Evolutionary conservation across 1,140 invertebrate genomes (phyloP).

Genomic region (Paramacrobiotus metropolitanus): DNA sequence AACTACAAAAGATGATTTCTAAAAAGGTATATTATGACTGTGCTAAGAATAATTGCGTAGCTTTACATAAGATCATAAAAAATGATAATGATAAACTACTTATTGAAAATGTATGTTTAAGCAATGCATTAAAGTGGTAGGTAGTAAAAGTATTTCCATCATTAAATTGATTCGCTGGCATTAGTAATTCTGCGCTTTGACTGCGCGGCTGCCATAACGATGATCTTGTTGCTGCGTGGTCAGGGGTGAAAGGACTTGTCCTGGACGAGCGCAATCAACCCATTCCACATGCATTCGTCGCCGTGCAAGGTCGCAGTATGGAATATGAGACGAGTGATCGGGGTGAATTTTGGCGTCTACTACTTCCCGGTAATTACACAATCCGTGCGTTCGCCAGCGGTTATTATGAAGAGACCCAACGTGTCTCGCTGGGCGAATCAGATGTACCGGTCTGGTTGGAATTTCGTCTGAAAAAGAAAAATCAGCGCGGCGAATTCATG

Average conservation of each 20-base stretch:
- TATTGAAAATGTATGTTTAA: too few relatives aligned
- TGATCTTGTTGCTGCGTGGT: too few relatives aligned
- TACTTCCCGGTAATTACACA: conserved; percentile 55
- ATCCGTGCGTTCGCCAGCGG: conserved; percentile 32
- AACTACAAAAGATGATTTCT: too few relatives aligned
- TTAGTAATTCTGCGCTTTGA: too few relatives aligned
- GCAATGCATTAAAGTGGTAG: too few relatives aligned
- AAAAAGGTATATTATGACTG: too few relatives aligned
- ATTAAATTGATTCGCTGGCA: background rate
- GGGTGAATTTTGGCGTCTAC: conserved; percentile 75
- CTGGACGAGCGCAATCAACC: conserved; percentile 53
- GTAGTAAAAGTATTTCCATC: too few relatives aligned
- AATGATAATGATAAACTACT: too few relatives aligned
- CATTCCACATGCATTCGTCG: conserved; percentile 52
- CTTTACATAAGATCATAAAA: too few relatives aligned
- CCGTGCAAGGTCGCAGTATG: conserved; percentile 59
- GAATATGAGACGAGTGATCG: conserved; percentile 66
- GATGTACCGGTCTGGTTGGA: background rate
- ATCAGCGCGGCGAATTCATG: background rate
- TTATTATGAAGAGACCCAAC: background rate
- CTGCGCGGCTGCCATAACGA: too few relatives aligned
- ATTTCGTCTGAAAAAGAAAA: background rate
- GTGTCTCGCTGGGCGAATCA: background rate
- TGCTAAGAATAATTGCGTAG: too few relatives aligned
- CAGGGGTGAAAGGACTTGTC: conserved; percentile 63